Conservation (phyloP, 1,140 invertebrate species). For the Ceratina japonica region DNA sequence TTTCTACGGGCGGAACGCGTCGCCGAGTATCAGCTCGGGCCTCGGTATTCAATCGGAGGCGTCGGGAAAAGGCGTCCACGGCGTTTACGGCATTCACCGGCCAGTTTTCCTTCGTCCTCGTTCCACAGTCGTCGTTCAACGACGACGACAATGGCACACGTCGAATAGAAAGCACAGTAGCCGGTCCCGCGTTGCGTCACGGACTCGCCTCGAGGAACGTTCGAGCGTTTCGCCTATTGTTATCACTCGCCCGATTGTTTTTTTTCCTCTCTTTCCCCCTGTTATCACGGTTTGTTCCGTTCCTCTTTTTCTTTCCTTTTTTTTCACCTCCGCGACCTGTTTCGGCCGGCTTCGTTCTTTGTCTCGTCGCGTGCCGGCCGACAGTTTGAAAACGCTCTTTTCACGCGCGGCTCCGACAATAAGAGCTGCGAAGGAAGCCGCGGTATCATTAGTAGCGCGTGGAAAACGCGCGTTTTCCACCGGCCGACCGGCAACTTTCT, state of each 20-base stretch:
- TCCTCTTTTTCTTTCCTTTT: neutral
- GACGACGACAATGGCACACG: neutral
- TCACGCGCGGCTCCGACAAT: conserved; percentile 8
- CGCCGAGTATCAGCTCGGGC: too few species aligned
- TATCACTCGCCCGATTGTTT: neutral
- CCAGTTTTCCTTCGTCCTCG: conserved; percentile 15
- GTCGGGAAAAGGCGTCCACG: conserved; percentile 18
- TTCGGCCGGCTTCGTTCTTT: neutral
- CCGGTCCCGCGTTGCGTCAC: conserved; percentile 4
- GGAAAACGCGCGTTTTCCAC: conserved; percentile 33
- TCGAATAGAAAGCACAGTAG: conserved; percentile 12
- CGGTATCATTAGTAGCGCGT: conserved; percentile 26
- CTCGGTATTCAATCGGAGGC: neutral
- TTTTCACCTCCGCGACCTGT: neutral
- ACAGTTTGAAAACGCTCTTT: conserved; percentile 23
- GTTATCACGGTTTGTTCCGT: too few species aligned
- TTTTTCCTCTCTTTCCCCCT: neutral
- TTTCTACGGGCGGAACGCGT: too few species aligned
- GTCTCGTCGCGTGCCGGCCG: conserved; percentile 1
- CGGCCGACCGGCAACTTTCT: conserved; percentile 10
- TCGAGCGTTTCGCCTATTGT: conserved; percentile 12
- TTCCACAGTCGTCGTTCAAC: neutral
- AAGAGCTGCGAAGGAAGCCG: neutral
- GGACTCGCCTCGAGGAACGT: neutral
- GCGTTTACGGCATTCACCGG: conserved; percentile 13